phyloP scores from a whole-genome alignment of 2,797 vertebrate genomes.

The Acanthurus leucopareius region DNA sequence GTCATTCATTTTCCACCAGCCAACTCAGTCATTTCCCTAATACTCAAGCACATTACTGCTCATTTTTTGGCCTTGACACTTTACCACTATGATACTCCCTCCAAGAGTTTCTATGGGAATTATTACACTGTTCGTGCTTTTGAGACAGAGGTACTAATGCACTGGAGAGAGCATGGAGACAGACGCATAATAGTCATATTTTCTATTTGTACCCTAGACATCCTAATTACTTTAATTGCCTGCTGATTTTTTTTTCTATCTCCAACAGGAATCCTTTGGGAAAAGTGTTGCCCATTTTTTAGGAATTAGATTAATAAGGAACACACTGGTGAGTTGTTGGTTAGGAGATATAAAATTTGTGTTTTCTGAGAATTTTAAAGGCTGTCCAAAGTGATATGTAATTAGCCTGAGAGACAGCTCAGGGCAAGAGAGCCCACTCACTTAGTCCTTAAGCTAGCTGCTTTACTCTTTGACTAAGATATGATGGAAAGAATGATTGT shows the following conservation, averaged over 20 bases:
- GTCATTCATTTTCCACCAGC: conserved; percentile 55
- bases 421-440: neutral
- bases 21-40: conserved; percentile 36
- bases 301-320: neutral
- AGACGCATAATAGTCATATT: too few relatives aligned
- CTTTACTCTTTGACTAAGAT: neutral
- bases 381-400: neutral
- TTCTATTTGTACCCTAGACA: neutral
- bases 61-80: conserved; percentile 10
- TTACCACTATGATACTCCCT: conserved; percentile 3
- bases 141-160: neutral
- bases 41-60: neutral
- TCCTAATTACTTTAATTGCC: neutral
- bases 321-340: neutral
- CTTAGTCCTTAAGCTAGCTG: neutral
- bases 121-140: conserved; percentile 6
- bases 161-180: neutral
- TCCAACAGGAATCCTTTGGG: neutral
- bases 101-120: neutral
- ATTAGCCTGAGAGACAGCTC: neutral
- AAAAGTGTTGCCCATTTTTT: neutral
- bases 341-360: neutral
- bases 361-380: neutral
- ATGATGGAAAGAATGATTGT: neutral
- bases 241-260: neutral